These are phyloP conservation scores for Pseudochirops cupreus DNA, from an alignment of 2,797 vertebrate genomes.

Conservation along the genomic window DNA sequence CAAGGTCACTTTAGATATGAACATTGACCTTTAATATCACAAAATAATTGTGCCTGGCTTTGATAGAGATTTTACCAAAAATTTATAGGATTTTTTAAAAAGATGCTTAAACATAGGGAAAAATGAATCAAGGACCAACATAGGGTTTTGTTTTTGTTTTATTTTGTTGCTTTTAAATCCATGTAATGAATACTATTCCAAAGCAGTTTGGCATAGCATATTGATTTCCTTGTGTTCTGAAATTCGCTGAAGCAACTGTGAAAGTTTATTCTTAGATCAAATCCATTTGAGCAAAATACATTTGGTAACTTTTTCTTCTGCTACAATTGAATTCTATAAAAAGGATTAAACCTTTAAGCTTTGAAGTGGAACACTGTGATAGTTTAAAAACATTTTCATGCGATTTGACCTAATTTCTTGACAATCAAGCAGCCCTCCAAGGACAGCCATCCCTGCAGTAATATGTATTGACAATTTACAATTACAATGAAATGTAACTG, in stretches of 20 bases:
- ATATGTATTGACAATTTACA: neutral
- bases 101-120: slow-evolving; percentile 8
- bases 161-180: slow-evolving; percentile 33
- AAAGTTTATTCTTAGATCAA: slow-evolving; percentile 74
- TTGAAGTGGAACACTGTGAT: slow-evolving; percentile 65
- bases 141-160: neutral
- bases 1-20: neutral
- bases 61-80: neutral
- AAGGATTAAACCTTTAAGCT: slow-evolving; percentile 77
- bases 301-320: neutral
- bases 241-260: slow-evolving; percentile 40
- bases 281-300: slow-evolving; percentile 63
- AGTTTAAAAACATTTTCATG: slow-evolving; percentile 57
- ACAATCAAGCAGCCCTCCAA: slow-evolving; percentile 45
- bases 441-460: slow-evolving; percentile 6
- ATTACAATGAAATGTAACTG: neutral
- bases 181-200: slow-evolving; percentile 41
- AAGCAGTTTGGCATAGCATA: slow-evolving; percentile 16
- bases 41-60: neutral
- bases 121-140: neutral
- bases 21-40: slow-evolving; percentile 14
- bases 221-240: slow-evolving; percentile 65
- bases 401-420: slow-evolving; percentile 58
- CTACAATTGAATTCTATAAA: slow-evolving; percentile 73
- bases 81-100: slow-evolving; percentile 3